phyloP scores from a whole-genome alignment of 2,113 vertebrate genomes.

The Corynorhinus townsendii region DNA sequence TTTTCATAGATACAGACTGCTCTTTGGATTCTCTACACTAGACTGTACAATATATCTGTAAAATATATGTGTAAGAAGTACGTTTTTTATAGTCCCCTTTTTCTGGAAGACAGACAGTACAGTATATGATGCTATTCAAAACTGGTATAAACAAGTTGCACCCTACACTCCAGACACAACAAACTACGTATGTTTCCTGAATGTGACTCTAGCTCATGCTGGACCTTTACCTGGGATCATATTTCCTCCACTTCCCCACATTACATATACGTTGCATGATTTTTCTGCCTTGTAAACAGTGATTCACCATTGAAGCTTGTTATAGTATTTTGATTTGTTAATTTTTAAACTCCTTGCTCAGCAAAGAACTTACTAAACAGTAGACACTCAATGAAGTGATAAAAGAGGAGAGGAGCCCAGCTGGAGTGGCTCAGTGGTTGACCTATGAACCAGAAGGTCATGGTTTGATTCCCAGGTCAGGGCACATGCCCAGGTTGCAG shows the following conservation, averaged over 20 bases:
- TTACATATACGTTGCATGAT: background rate
- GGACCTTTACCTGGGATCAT: constrained; percentile 24
- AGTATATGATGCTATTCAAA: background rate
- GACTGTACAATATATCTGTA: background rate
- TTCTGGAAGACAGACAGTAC: background rate
- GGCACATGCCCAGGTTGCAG: no score
- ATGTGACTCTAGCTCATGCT: background rate
- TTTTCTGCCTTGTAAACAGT: background rate
- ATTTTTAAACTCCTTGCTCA: background rate
- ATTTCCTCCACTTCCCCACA: background rate
- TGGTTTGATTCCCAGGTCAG: no score
- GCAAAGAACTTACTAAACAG: background rate
- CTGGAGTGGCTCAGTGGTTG: no score
- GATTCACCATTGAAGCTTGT: background rate
- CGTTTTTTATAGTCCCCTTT: constrained; percentile 18
- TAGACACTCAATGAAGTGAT: background rate
- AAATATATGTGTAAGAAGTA: background rate
- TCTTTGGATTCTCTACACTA: background rate
- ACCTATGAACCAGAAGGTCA: no score
- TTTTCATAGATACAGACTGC: background rate
- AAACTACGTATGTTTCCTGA: constrained; percentile 31
- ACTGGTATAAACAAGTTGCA: constrained; percentile 38
- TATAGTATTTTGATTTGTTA: background rate
- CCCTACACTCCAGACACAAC: background rate
- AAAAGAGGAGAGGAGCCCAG: background rate